phyloP scores from a whole-genome alignment of 2,113 vertebrate species.

The Serilophus lunatus region DNA sequence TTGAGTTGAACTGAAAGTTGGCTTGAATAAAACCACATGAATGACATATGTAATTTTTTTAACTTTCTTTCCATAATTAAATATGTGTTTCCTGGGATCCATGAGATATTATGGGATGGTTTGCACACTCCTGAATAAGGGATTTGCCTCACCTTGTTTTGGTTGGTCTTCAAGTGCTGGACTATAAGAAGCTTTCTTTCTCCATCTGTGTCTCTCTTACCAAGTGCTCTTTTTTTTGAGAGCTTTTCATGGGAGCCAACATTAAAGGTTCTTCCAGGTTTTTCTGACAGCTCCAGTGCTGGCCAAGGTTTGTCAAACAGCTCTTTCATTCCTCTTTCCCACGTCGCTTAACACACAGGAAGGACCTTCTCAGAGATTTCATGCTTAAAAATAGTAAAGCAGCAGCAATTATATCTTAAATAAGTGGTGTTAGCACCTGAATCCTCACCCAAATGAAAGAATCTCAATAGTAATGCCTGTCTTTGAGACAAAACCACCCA shows the following conservation, averaged over 20 bases:
- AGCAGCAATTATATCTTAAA: neutral
- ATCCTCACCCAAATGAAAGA: neutral
- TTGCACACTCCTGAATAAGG: neutral
- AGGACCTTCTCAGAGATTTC: neutral
- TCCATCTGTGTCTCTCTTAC: neutral
- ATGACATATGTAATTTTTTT: neutral
- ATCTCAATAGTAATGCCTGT: neutral
- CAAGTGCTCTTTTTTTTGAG: neutral
- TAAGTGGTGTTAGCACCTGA: neutral
- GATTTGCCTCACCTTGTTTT: neutral
- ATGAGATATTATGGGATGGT: too few species aligned
- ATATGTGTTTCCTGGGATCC: rapidly evolving
- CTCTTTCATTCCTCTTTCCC: too few species aligned
- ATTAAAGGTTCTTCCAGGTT: too few species aligned
- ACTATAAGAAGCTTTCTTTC: neutral
- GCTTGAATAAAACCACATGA: neutral
- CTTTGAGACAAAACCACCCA: neutral
- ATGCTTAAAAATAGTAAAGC: neutral
- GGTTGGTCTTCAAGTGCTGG: neutral
- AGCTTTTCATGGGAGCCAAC: too few species aligned
- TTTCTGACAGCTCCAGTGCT: too few species aligned
- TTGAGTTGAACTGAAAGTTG: neutral
- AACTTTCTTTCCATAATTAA: neutral
- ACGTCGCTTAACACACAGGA: too few species aligned
- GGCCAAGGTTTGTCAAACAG: too few species aligned